phyloP scores from a whole-genome alignment of 2,113 vertebrate genomes.

The Myotis brandtii region DNA sequence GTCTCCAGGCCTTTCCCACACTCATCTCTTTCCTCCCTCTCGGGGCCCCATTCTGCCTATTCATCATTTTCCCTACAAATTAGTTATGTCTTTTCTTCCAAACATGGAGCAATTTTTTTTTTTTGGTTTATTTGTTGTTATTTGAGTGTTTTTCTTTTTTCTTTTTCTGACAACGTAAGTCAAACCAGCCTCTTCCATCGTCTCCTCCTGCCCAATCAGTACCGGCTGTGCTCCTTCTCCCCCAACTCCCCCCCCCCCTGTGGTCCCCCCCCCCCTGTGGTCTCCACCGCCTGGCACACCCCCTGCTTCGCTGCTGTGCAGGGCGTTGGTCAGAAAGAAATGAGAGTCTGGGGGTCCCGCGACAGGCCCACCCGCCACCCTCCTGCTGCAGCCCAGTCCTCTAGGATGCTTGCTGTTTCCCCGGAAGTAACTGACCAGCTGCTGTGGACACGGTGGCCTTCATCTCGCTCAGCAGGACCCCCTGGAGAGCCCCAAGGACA shows the following conservation, averaged over 20 bases:
- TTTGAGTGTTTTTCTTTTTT: background rate
- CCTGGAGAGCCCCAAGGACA: background rate
- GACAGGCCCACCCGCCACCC: fast-evolving
- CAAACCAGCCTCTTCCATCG: background rate
- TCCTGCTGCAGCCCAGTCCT: background rate
- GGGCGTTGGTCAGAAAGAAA: background rate
- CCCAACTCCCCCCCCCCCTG: no score
- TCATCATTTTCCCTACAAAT: background rate
- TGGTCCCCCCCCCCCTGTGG: no score
- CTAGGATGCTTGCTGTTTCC: background rate
- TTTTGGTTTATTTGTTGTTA: background rate
- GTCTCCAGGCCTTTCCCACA: background rate
- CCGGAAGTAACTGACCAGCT: background rate
- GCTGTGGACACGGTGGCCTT: background rate
- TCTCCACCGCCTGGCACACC: no score
- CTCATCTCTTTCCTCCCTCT: background rate
- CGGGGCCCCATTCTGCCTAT: background rate
- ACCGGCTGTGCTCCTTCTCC: no score
- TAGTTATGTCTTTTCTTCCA: background rate
- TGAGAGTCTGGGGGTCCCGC: background rate
- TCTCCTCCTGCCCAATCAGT: background rate
- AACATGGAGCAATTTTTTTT: background rate
- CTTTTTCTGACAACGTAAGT: background rate
- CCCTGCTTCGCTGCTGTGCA: background rate
- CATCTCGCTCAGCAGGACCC: background rate